phyloP scores from a whole-genome alignment of 2,797 vertebrate genomes.

The Sebastiscus albofasciatus region DNA sequence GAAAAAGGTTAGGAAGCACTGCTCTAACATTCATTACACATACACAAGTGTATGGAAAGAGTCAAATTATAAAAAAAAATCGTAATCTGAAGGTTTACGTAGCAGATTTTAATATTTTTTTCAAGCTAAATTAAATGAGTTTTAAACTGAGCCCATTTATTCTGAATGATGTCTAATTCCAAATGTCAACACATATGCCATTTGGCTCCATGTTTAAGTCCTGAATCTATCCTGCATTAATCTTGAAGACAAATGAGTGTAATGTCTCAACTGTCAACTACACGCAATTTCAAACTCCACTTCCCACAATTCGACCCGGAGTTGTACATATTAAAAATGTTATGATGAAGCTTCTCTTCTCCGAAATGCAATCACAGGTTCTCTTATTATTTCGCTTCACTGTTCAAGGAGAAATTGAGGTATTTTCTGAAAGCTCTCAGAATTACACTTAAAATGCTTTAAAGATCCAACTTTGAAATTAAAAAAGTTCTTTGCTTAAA shows the following conservation, averaged over 20 bases:
- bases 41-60: too few relatives aligned
- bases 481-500: background rate
- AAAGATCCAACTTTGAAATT: background rate
- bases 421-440: background rate
- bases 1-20: too few relatives aligned
- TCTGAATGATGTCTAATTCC: background rate
- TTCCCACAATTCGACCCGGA: background rate
- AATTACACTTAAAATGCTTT: background rate
- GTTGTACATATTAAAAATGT: background rate
- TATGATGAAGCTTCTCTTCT: background rate
- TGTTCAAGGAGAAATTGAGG: background rate
- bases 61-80: too few relatives aligned
- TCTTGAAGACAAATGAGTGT: background rate
- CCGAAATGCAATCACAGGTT: conserved; percentile 13
- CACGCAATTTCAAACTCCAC: background rate
- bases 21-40: too few relatives aligned
- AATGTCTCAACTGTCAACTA: background rate
- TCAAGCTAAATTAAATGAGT: background rate
- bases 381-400: background rate
- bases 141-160: background rate
- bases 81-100: too few relatives aligned
- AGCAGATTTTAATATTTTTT: too few relatives aligned
- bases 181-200: background rate
- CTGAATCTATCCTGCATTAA: background rate
- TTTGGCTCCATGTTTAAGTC: background rate